Percentiles rank a stretch among this genome's conserved stretches.
phyloP scores from a whole-genome alignment of 2,888 invertebrate species.

The Acleris emargana region DNA sequence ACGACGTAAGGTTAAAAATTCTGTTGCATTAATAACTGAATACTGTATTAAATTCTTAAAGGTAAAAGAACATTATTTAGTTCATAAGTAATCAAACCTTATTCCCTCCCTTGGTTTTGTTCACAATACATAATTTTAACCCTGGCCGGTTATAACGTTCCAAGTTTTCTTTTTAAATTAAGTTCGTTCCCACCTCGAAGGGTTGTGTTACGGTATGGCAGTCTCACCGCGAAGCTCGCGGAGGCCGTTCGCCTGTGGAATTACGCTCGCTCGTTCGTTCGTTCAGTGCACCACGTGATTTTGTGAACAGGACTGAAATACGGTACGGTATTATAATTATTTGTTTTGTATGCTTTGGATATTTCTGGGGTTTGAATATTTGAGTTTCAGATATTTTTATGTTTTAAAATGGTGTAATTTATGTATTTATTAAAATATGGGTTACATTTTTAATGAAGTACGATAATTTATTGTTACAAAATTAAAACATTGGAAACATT shows the following conservation, averaged over 20 bases:
- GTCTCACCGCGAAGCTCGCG: conserved; percentile 20
- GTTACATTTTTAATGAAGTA: too few species aligned
- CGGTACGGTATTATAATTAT: conserved; percentile 18
- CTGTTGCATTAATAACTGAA: too few species aligned
- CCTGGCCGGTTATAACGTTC: conserved; percentile 9
- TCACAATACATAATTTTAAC: not conserved
- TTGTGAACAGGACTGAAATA: conserved; percentile 18
- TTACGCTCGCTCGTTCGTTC: not conserved
- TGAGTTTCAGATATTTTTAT: not conserved
- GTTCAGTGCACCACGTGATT: conserved; percentile 22
- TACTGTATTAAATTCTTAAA: too few species aligned
- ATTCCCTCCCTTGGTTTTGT: not conserved
- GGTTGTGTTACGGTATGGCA: conserved; percentile 1
- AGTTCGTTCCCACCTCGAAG: not conserved
- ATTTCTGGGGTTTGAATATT: not conserved
- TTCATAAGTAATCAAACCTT: too few species aligned
- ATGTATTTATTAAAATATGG: too few species aligned
- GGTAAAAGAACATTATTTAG: too few species aligned
- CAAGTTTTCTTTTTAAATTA: conserved; percentile 15
- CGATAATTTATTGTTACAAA: too few species aligned
- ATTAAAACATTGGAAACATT: too few species aligned
- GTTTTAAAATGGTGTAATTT: not conserved
- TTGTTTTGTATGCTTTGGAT: not conserved
- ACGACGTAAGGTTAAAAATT: too few species aligned
- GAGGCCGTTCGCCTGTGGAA: conserved; percentile 8